Evolutionary conservation across 2,888 invertebrate species (phyloP).

Genomic region (Synanthedon andrenaeformis): DNA sequence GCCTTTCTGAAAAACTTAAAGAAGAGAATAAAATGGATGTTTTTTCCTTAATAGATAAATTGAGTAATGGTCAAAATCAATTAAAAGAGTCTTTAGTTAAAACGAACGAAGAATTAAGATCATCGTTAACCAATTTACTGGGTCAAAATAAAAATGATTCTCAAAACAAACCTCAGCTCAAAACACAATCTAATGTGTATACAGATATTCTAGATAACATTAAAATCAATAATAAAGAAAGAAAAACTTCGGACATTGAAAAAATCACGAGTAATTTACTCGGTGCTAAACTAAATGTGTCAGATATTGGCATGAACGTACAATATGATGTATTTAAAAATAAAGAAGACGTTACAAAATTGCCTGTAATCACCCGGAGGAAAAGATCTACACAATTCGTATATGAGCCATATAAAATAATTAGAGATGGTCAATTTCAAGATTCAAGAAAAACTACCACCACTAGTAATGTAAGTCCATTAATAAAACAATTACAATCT

Average conservation of each 20-base stretch:
- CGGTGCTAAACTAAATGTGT: neutral
- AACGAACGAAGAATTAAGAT: conserved; percentile 10
- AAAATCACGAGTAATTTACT: neutral
- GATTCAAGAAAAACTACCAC: conserved; percentile 55
- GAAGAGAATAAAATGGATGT: conserved; percentile 15
- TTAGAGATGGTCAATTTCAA: conserved; percentile 44
- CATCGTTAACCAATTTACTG: conserved; percentile 6
- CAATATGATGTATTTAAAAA: conserved; percentile 22
- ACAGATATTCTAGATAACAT: conserved; percentile 63
- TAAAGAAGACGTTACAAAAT: conserved; percentile 24
- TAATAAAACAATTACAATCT: conserved; percentile 52
- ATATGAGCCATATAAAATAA: conserved; percentile 63
- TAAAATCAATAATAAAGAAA: conserved; percentile 12
- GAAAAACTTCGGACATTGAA: neutral
- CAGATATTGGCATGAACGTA: conserved; percentile 8
- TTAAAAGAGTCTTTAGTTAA: conserved; percentile 13
- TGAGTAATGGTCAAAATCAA: conserved; percentile 16
- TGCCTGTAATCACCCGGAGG: conserved; percentile 18
- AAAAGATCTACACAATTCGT: conserved; percentile 46
- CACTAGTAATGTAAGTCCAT: conserved; percentile 47
- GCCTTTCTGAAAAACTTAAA: conserved; percentile 9
- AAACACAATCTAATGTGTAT: conserved; percentile 41
- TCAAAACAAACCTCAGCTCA: conserved; percentile 1
- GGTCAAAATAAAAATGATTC: conserved; percentile 6
- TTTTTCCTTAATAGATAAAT: conserved; percentile 22